Base-by-base conservation (phyloP, 1,140 invertebrate species). In the Bombus polaris region DNA sequence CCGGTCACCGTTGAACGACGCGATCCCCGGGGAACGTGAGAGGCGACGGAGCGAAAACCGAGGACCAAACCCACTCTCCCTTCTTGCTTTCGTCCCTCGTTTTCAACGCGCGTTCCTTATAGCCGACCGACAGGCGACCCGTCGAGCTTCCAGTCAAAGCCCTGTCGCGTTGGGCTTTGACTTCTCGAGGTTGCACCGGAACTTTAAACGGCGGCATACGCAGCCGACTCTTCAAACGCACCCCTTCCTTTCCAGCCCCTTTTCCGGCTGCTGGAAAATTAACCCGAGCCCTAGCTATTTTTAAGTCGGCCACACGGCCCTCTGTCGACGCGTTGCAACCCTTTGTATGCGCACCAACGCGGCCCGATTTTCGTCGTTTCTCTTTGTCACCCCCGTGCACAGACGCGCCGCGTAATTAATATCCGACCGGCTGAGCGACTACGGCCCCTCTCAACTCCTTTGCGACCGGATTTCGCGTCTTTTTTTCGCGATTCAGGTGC, bases 11-110 rank as follows among this genome's bases (percentile, higher is more conserved):
- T 70, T 68, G 71, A 86, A 83, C 78, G 83, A 86, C 35, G 25
- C 22, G 12, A 87, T 86, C 83, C 90, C 80, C 87, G 59, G 57
- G 81, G 89, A 86, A 91, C 87, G 86, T 74, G 72, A 72, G 71
- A 92, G 90, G 91, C 90, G 89, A 86, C 91, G 83, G 85, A 91
- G 88, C 87, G 91, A 91, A 90, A 90, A 88, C 81, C 77, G 77
- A 85, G 57, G 81, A 72, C 37, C 71, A 10, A 72, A 44, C 28
- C 42, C 88, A 85, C n/a, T 57, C 76, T 22, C 25, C 39, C 66
- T 68, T 73, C 62, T 35, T 57, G 37, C 66, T 28, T 22, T 47
- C 73, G 39, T 25, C 35, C 68, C 35, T 37, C 6, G 68, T 25
- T 68, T 18, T 6, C 35, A 25, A 70, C 37, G 22, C 13, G n/a